Percentiles rank a stretch among this genome's conserved stretches.
Evolutionary conservation across 2,888 invertebrate species (phyloP).

Genomic region (Papilio gigon): DNA sequence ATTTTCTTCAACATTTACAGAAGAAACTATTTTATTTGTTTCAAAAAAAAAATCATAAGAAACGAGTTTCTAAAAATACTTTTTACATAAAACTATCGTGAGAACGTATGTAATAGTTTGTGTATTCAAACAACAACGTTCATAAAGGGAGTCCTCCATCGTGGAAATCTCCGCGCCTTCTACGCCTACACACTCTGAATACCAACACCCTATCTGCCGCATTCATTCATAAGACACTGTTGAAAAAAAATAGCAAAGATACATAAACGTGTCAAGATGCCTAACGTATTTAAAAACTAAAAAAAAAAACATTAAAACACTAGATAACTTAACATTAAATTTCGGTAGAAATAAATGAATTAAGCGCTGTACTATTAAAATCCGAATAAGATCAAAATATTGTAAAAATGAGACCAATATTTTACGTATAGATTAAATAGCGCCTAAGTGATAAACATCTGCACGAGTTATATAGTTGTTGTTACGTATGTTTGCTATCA

Average conservation of each 20-base stretch:
- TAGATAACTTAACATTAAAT: too few relatives aligned
- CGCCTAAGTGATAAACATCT: too few relatives aligned
- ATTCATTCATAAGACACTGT: slow-evolving; percentile 34
- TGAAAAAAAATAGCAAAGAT: slow-evolving; percentile 27
- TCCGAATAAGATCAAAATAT: too few relatives aligned
- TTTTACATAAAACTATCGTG: slow-evolving; percentile 5
- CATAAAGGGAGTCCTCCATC: slow-evolving; percentile 28
- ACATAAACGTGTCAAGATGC: slow-evolving; percentile 4
- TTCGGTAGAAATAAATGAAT: too few relatives aligned
- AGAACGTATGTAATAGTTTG: slow-evolving; percentile 5
- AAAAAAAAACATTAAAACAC: too few relatives aligned
- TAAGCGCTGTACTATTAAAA: too few relatives aligned
- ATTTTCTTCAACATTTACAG: too few relatives aligned
- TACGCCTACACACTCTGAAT: slow-evolving; percentile 34
- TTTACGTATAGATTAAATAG: too few relatives aligned
- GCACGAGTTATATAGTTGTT: not conserved
- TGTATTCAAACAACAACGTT: slow-evolving; percentile 33
- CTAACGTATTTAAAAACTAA: too few relatives aligned
- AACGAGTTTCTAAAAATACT: slow-evolving; percentile 3
- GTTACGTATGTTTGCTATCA: not conserved
- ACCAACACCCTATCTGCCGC: slow-evolving; percentile 19
- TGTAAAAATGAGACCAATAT: too few relatives aligned
- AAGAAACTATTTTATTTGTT: not conserved
- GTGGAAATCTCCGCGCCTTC: slow-evolving; percentile 32
- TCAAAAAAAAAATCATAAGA: not conserved